phyloP scores from a whole-genome alignment of 2,888 invertebrate species.

The Scotopteryx bipunctaria region DNA sequence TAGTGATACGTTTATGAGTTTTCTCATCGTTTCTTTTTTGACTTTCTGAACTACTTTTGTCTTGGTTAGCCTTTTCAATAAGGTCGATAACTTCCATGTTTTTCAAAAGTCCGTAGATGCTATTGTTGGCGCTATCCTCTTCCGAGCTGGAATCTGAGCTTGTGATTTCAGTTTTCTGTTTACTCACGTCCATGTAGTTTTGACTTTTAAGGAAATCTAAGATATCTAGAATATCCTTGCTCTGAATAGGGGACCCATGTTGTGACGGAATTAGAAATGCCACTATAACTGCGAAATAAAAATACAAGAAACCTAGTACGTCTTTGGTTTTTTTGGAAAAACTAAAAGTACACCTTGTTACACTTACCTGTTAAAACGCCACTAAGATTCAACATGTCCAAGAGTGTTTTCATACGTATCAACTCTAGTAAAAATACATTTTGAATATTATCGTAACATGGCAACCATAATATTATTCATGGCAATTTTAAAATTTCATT shows the following conservation, averaged over 20 bases:
- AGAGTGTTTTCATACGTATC: conserved; percentile 39
- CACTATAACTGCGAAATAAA: conserved; percentile 9
- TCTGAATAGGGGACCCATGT: conserved; percentile 16
- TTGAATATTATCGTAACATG: conserved; percentile 46
- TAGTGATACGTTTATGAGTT: background rate
- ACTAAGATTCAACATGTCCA: conserved; percentile 52
- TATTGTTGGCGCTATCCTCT: conserved; percentile 29
- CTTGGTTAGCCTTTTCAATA: conserved; percentile 35
- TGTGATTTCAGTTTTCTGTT: background rate
- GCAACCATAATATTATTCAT: conserved; percentile 52
- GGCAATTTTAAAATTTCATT: conserved; percentile 71
- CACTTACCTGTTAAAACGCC: conserved; percentile 44
- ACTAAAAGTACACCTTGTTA: too few species aligned
- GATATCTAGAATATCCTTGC: conserved; percentile 6
- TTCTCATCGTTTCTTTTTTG: conserved; percentile 9
- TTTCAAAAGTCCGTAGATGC: conserved; percentile 27
- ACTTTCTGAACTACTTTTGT: conserved; percentile 2
- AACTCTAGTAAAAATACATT: conserved; percentile 45
- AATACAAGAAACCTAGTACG: too few species aligned
- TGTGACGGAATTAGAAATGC: conserved; percentile 3
- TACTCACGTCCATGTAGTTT: conserved; percentile 1
- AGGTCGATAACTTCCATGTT: conserved; percentile 39
- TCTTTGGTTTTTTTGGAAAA: too few species aligned
- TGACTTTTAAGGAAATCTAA: conserved; percentile 5
- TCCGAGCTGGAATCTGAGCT: conserved; percentile 21